Evolutionary conservation across 2,888 invertebrate species (phyloP).

Genomic region (Ariolimax columbianus): DNA sequence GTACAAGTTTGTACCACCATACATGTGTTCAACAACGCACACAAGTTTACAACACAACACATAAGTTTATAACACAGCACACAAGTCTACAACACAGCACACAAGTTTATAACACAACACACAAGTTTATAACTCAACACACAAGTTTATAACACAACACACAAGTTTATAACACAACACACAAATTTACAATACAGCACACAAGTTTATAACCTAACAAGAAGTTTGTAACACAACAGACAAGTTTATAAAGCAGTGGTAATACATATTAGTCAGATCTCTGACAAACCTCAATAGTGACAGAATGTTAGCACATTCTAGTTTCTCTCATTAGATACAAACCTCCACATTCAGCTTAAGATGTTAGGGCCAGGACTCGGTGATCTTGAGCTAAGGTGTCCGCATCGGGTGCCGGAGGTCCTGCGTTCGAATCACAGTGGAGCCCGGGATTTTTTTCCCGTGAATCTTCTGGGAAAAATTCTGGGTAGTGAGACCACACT

Average conservation of each 20-base stretch:
- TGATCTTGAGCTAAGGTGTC: too few species aligned
- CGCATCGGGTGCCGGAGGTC: too few species aligned
- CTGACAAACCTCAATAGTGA: neutral
- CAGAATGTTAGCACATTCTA: neutral
- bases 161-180: neutral
- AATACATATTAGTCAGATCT: neutral
- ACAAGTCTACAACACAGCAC: neutral
- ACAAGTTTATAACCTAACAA: neutral
- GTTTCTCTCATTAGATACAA: too few species aligned
- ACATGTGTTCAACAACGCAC: neutral
- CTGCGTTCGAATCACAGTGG: too few species aligned
- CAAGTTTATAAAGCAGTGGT: neutral
- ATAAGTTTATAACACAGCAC: neutral
- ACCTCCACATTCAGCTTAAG: too few species aligned
- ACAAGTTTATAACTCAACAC: neutral
- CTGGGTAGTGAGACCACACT: too few species aligned
- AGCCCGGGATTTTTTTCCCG: too few species aligned
- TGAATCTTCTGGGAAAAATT: too few species aligned
- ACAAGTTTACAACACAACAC: too few species aligned
- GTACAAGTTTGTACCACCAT: neutral
- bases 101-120: neutral
- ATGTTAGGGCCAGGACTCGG: too few species aligned
- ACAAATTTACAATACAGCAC: neutral
- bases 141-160: neutral
- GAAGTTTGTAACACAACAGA: neutral